phyloP scores from a whole-genome alignment of 2,113 vertebrate genomes.

The Zosterops japonicus region DNA sequence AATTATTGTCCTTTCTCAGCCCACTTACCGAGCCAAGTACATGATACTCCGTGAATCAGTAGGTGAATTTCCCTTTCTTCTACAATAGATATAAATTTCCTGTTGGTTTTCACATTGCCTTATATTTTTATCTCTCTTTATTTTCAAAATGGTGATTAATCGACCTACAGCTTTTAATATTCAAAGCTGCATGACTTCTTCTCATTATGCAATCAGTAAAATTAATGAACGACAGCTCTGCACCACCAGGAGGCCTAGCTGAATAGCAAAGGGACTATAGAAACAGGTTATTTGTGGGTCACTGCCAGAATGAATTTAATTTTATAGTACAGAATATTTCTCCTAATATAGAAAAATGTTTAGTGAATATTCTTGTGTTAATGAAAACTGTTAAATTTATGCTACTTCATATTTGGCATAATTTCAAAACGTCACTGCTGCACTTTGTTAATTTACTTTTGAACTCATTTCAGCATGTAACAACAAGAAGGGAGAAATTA shows the following conservation, averaged over 20 bases:
- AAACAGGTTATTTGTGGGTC: constrained; percentile 55
- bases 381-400: constrained; percentile 46
- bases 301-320: constrained; percentile 27
- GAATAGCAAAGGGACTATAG: constrained; percentile 37
- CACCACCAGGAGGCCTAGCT: constrained; percentile 45
- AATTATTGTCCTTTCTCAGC: background rate
- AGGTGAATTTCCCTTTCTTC: background rate
- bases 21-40: background rate
- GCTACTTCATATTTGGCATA: constrained; percentile 12
- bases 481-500: background rate
- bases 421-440: background rate
- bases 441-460: background rate
- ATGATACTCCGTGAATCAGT: background rate
- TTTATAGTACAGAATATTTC: constrained; percentile 9
- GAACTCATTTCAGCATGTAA: background rate
- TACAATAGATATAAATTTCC: background rate
- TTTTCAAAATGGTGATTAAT: constrained; percentile 53
- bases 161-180: constrained; percentile 51
- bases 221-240: constrained; percentile 59
- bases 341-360: constrained; percentile 33
- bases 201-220: constrained; percentile 68
- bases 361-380: constrained; percentile 29
- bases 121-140: constrained; percentile 35
- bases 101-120: background rate
- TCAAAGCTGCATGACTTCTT: constrained; percentile 58